A percentile compares a stretch with the other conserved stretches of the same genome.
phyloP scores from a whole-genome alignment of 1,140 invertebrate species.

The Drosophila arawakana region DNA sequence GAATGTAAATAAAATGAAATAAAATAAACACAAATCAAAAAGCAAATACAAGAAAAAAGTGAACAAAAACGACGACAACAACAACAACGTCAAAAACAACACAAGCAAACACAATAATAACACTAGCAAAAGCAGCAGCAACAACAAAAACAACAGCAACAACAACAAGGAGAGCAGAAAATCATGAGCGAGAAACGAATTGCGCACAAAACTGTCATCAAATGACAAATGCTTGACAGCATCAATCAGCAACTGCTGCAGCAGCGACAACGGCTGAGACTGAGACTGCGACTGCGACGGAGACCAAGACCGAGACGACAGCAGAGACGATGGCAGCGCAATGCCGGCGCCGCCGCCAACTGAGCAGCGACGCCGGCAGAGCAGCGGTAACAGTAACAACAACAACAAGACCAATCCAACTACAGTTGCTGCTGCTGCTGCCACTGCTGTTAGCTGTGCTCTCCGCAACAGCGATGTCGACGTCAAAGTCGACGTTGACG shows the following conservation, averaged over 20 bases:
- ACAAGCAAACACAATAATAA: slow-evolving; percentile 19
- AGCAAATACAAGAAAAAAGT: slow-evolving; percentile 40
- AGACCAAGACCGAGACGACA: slow-evolving; percentile 13
- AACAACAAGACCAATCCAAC: slow-evolving; percentile 21
- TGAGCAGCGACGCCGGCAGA: slow-evolving; percentile 54
- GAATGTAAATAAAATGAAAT: slow-evolving; percentile 67
- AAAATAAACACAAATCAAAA: slow-evolving; percentile 43
- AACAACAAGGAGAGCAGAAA: slow-evolving; percentile 51
- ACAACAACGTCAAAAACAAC: slow-evolving; percentile 8
- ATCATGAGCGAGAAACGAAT: slow-evolving; percentile 83
- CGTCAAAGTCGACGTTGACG: slow-evolving; percentile 27
- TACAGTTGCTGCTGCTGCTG: slow-evolving; percentile 49
- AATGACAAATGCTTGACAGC: slow-evolving; percentile 84
- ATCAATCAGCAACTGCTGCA: slow-evolving; percentile 75
- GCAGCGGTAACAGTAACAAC: slow-evolving; percentile 27
- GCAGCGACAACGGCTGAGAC: slow-evolving; percentile 33
- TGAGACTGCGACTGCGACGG: slow-evolving; percentile 25
- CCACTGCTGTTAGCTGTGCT: slow-evolving; percentile 51
- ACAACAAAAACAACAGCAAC: slow-evolving; percentile 14
- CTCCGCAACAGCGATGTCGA: slow-evolving; percentile 51
- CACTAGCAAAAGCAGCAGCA: slow-evolving; percentile 10
- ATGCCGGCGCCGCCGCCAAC: slow-evolving; percentile 53
- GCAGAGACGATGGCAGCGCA: slow-evolving; percentile 57
- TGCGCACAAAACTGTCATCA: slow-evolving; percentile 84
- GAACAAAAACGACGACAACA: slow-evolving; percentile 40